Base-by-base conservation (phyloP, 2,113 vertebrate genomes). In the Craseonycteris thonglongyai region DNA sequence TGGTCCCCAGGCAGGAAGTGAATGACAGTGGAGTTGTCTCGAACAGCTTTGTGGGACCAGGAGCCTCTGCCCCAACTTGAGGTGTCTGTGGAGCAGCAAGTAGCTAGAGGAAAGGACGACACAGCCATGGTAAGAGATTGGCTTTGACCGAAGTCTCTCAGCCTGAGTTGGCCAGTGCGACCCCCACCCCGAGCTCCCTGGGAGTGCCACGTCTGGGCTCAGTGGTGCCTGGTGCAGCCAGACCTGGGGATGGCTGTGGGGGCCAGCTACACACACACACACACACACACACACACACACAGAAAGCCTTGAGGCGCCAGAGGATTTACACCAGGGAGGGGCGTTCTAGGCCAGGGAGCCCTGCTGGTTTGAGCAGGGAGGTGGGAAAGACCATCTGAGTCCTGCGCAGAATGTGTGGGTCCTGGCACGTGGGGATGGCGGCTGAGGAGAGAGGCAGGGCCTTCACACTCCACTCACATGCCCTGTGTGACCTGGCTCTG, bases 1-100 rank as follows among this genome's bases (percentile, higher is more conserved):
- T 88, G 88, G 68, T 76, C 75, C 71, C 56, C 40, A 21, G 82
- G 72, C 92, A 95, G 96, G 93, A 95, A 95, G 88, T 90, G 49
- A 92, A 59, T 75, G 69, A 89, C 93, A 81, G 19, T 26, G 6
- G 47, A 33, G 30, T 47, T 68, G 80, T 80, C 87, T 86, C 3
- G 11, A 80, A 76, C 71, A 83, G 82, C 76, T 66, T 47, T 33
- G 49, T 47, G 66, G 82, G 78, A 56, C 71, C 49, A 68, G 87
- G 88, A 81, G 33, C 72, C 66, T 89, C 66, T 89, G 68, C 59
- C 68, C 72, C 61, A 45, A 33, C 54, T 69, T 35, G 21, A 63
- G n/a, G 74, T 76, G 61, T 91, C 84, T 33, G 30, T 38, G 16
- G 59, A 76, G 65, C n/a, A 80, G 83, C 74, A 30, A 22, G 95